Evolutionary conservation across 2,113 vertebrate species (phyloP).

Genomic region (Marmota monax): DNA sequence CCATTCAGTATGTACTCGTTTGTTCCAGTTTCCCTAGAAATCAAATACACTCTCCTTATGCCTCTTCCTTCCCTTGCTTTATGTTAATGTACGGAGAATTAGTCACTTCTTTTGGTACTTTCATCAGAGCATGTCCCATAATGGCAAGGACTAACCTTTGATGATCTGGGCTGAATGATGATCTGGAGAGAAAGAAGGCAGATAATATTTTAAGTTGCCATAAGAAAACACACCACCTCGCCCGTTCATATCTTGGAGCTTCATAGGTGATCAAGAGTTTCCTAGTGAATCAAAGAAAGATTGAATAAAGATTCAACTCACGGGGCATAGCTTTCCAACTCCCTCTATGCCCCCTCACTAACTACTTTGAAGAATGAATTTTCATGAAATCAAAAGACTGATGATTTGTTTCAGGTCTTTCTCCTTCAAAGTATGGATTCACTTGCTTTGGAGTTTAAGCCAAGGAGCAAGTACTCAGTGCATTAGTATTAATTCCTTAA

Average conservation of each 20-base stretch:
- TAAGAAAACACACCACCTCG: background rate
- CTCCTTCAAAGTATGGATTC: background rate
- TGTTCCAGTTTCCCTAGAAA: background rate
- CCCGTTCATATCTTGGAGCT: background rate
- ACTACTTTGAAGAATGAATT: constrained; percentile 4
- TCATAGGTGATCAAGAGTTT: background rate
- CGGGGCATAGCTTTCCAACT: background rate
- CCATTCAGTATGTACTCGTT: background rate
- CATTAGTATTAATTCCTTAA: background rate
- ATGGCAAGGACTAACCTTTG: background rate
- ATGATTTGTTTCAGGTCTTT: constrained; percentile 19
- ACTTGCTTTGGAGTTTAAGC: background rate
- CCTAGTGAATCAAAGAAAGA: background rate
- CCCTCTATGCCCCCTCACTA: background rate
- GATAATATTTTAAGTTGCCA: background rate
- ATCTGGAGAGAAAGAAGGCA: background rate
- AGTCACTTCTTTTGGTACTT: background rate
- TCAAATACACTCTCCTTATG: background rate
- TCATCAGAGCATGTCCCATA: background rate
- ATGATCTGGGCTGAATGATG: background rate
- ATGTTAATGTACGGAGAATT: background rate
- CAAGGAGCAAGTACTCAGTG: background rate
- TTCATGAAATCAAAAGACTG: background rate
- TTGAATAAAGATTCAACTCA: background rate
- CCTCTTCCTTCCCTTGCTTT: background rate